Evolutionary conservation across 2,888 invertebrate genomes (phyloP).

Genomic region (Clusia tigrina): DNA sequence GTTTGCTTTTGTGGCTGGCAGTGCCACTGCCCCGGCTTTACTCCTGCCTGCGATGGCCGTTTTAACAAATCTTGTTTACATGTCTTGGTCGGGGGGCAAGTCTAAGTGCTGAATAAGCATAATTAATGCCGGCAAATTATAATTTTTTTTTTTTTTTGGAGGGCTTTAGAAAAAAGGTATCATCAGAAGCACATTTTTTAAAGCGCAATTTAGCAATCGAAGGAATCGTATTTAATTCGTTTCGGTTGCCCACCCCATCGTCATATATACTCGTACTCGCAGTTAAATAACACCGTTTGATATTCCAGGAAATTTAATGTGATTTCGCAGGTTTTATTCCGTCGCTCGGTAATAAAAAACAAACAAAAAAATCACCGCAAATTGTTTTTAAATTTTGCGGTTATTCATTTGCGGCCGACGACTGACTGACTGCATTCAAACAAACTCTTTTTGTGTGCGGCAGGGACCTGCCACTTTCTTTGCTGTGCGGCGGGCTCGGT

Average conservation of each 20-base stretch:
- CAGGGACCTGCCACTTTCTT: neutral
- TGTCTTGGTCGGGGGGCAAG: neutral
- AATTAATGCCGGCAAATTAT: neutral
- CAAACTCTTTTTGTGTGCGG: neutral
- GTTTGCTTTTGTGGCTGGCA: neutral
- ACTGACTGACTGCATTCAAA: too few relatives aligned
- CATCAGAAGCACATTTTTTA: too few relatives aligned
- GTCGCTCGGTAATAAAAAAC: too few relatives aligned
- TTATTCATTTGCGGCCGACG: neutral
- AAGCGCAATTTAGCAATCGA: neutral
- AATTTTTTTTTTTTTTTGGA: neutral
- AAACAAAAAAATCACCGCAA: neutral
- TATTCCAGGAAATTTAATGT: too few relatives aligned
- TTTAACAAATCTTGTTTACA: neutral
- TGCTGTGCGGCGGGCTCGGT: neutral
- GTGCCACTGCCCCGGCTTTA: neutral
- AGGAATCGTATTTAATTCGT: neutral
- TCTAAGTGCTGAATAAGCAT: neutral
- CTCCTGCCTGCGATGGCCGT: neutral
- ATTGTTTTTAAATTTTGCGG: slow-evolving; percentile 1
- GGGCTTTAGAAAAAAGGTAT: too few relatives aligned
- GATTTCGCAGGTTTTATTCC: neutral
- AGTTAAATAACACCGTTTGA: too few relatives aligned
- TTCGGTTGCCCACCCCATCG: neutral
- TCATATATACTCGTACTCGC: too few relatives aligned